Base-by-base conservation (phyloP, 2,888 invertebrate species). In the Trilocha varians region DNA sequence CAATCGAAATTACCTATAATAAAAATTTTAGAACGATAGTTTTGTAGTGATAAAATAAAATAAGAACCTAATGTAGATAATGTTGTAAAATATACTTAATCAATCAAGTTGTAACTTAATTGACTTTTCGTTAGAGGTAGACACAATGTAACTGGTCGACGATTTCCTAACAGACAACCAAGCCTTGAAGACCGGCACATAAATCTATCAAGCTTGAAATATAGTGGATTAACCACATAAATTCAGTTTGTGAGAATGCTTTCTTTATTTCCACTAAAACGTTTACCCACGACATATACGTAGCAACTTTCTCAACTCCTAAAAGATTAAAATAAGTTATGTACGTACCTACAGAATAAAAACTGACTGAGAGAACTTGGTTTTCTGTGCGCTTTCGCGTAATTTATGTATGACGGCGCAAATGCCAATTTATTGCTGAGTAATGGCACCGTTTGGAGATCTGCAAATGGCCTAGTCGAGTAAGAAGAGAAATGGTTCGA, bases 401-500 rank as follows among this genome's bases (percentile, higher is more conserved):
- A 82, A 84, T 85, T 83, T 85, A 85, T 85, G 83, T 84, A 85
- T 83, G 83, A 78, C 80, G 78, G 76, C 78, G 74, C 77, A 82
- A 84, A 84, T 80, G 78, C 84, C 84, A 84, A 84, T 84, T 84
- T 85, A 84, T 84, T 78, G 83, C 82, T 83, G 84, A 84, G 82
- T 85, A 84, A 85, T 84, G 77, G 80, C 68, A 73, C 76, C 78
- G 78, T 82, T 84, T 78, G 74, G 77, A 83, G 78, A 84, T 83
- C 82, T 83, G 80, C 78, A 79, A 84, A 82, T 80, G 82, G 80
- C 75, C 80, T 72, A 82, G 78, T 72, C 77, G 79, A 77, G 75
- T 73, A 76, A 76, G 78, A 78, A 82, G 82, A 79, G 83, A 80
- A 83, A 83, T 80, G 80, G 79, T 73, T 73, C 59, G 65, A 75